phyloP scores from a whole-genome alignment of 2,888 invertebrate genomes.

The Agonopterix heracliana region DNA sequence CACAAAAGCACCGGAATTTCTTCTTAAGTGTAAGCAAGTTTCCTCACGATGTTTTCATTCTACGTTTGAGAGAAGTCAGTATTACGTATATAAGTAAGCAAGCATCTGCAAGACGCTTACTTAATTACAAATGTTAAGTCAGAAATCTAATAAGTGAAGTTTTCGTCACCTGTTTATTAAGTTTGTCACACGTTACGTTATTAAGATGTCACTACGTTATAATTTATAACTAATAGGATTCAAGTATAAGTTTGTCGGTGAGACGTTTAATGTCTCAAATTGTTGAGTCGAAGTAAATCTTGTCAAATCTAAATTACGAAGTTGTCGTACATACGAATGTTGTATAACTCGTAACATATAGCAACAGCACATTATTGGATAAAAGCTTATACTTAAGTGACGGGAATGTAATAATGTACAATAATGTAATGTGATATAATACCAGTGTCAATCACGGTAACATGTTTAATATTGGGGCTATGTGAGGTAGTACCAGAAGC shows the following conservation, averaged over 20 bases:
- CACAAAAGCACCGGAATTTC: too few species aligned
- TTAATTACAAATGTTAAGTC: background rate
- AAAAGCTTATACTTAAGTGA: conserved; percentile 32
- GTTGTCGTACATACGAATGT: conserved; percentile 48
- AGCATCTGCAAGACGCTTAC: background rate
- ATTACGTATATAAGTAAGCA: too few species aligned
- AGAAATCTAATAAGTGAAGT: too few species aligned
- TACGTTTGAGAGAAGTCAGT: too few species aligned
- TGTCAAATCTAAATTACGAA: conserved; percentile 56
- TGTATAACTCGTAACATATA: background rate
- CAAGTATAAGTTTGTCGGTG: background rate
- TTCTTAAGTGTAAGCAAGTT: too few species aligned
- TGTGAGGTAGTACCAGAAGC: too few species aligned
- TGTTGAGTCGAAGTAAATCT: conserved; percentile 42
- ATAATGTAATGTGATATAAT: conserved; percentile 17
- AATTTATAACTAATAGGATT: background rate
- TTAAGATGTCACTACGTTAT: too few species aligned
- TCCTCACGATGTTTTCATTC: too few species aligned
- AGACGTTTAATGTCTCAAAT: conserved; percentile 28
- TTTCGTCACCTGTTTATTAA: too few species aligned
- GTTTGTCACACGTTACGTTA: too few species aligned
- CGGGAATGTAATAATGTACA: conserved; percentile 11
- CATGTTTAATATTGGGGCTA: conserved; percentile 40
- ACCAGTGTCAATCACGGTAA: conserved; percentile 49
- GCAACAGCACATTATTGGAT: conserved; percentile 47